Evolutionary conservation across 2,113 vertebrate species (phyloP).

Genomic region (Takifugu bimaculatus): DNA sequence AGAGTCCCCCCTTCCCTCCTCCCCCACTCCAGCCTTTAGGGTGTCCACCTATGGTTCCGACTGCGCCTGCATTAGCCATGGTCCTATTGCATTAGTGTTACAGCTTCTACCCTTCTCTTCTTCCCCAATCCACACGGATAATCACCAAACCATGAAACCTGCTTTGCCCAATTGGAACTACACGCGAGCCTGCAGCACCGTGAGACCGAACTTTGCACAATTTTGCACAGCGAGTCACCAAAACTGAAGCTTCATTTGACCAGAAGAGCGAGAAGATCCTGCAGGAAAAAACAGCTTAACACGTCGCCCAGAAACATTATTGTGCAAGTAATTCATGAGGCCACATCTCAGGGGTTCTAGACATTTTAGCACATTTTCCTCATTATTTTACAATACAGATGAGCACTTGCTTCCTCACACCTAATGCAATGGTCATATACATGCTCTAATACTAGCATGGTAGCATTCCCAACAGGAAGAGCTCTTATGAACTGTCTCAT

Average conservation of each 20-base stretch:
- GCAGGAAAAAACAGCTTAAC: slow-evolving; percentile 31
- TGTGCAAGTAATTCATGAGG: slow-evolving; percentile 25
- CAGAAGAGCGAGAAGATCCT: slow-evolving; percentile 18
- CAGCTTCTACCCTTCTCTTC: slow-evolving; percentile 26
- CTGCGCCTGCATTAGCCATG: neutral
- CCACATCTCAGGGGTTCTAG: slow-evolving; percentile 17
- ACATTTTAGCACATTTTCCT: too few species aligned
- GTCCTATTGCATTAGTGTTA: neutral
- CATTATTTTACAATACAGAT: too few species aligned
- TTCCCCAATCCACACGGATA: slow-evolving; percentile 35
- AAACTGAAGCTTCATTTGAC: slow-evolving; percentile 41
- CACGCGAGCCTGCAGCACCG: slow-evolving; percentile 15
- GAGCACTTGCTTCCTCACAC: too few species aligned
- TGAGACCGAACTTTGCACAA: slow-evolving; percentile 50
- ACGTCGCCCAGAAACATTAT: too few species aligned
- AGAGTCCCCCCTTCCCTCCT: too few species aligned
- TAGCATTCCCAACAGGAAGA: too few species aligned
- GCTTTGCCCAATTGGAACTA: slow-evolving; percentile 14
- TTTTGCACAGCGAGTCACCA: slow-evolving; percentile 11
- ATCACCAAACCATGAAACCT: slow-evolving; percentile 10
- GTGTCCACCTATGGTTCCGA: neutral
- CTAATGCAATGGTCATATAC: too few species aligned
- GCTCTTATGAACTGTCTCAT: too few species aligned
- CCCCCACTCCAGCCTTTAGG: neutral
- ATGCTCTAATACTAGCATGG: too few species aligned